These are phyloP conservation scores for Ormyrus pomaceus DNA, from an alignment of 2,888 invertebrate genomes.

Conservation along the genomic window DNA sequence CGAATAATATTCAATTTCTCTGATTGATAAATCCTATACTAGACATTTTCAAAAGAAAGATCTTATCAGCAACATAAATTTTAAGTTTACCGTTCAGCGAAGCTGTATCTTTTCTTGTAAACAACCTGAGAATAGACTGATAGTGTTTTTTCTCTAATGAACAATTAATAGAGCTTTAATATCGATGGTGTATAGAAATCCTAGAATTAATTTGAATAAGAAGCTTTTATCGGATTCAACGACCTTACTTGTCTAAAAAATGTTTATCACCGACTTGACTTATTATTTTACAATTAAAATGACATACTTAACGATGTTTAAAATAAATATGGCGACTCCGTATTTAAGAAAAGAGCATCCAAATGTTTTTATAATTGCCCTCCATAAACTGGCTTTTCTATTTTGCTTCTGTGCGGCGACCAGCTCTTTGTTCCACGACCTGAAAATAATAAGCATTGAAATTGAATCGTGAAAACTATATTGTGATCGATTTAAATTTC, in stretches of 20 bases:
- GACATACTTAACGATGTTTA: constrained; percentile 78
- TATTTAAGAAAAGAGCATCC: constrained; percentile 79
- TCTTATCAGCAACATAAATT: no score
- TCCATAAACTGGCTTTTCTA: constrained; percentile 79
- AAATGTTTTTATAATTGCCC: constrained; percentile 80
- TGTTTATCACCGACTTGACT: no score
- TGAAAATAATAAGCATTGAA: constrained; percentile 59
- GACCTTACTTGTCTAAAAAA: no score
- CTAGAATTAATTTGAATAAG: no score
- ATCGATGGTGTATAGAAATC: no score
- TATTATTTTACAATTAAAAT: neutral
- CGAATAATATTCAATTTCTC: no score
- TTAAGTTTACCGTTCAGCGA: no score
- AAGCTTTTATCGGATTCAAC: no score
- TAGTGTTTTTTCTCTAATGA: neutral
- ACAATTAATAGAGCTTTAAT: no score
- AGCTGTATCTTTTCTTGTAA: neutral
- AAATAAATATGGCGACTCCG: constrained; percentile 78
- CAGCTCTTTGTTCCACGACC: constrained; percentile 81
- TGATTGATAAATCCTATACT: no score
- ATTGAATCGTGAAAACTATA: constrained; percentile 13
- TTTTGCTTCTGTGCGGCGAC: constrained; percentile 75
- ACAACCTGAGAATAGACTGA: neutral
- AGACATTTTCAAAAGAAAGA: no score
- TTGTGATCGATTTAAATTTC: neutral